Base-by-base conservation (phyloP, 2,113 vertebrate species). In the Jaculus jaculus region DNA sequence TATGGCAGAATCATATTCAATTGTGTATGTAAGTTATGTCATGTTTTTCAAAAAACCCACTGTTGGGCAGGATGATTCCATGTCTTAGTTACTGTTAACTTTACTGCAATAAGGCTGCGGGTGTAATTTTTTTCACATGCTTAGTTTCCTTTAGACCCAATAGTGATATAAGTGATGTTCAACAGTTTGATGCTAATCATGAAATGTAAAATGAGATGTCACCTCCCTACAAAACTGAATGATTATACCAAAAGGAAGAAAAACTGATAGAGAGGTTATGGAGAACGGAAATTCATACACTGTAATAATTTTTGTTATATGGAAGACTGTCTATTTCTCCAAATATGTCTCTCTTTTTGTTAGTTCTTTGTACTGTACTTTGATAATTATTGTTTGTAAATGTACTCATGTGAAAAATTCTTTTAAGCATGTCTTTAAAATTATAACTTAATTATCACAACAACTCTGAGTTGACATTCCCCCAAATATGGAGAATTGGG, bases 341-440 rank as follows among this genome's bases (percentile, higher is more conserved):
- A 85, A 92, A 58, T 77, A 80, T 79, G 65, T 71, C 21, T 85
- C 72, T n/a, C n/a, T n/a, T 18, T 7, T 37, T 58, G 11, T 34
- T 79, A 21, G 5, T 3, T 66, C 47, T 86, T 95, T 73, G 7
- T 3, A 39, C 60, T 65, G 26, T 23, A 66, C 61, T 73, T 93
- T 61, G 24, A 39, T 66, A 66, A 47, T 47, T 47, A 47, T 39
- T 77, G 11, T 77, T 92, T 65, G 65, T 32, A 63, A 82, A 63
- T 51, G 9, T 30, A 65, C 82, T 37, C 18, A 58, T 81, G 24
- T 7, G 12, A 88, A 5, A 80, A 60, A 11, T 86, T 87, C 60
- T 88, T 9, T 80, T 92, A 13, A 23, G 58, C 47, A 68, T 88
- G 39, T 20, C 84, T 74, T 91, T 80, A 87, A 84, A 84, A 68